Evolutionary conservation across 2,888 invertebrate genomes (phyloP).

Genomic region (Lymantria dispar): DNA sequence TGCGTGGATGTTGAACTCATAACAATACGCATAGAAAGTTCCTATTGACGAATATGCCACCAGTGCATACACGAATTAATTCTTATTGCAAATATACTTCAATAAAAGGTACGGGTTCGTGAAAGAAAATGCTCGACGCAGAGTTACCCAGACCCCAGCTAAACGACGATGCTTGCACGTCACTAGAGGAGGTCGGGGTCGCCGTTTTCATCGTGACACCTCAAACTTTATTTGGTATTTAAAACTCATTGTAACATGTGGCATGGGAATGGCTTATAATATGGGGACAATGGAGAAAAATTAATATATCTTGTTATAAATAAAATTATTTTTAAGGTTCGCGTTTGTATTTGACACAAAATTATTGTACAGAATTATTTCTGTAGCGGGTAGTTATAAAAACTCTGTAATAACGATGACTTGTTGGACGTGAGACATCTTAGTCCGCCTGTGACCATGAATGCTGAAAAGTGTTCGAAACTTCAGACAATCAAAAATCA

Average conservation of each 20-base stretch:
- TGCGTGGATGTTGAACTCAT: too few relatives aligned
- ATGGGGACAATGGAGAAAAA: not conserved
- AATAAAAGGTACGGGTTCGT: constrained; percentile 6
- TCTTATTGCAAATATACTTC: not conserved
- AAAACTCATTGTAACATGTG: not conserved
- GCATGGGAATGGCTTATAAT: not conserved
- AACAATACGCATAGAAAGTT: not conserved
- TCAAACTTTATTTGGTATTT: constrained; percentile 9
- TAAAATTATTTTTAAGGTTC: too few relatives aligned
- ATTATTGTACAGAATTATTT: too few relatives aligned
- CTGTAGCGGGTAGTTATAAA: too few relatives aligned
- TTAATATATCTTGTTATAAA: too few relatives aligned
- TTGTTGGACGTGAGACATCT: too few relatives aligned
- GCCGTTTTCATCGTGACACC: constrained; percentile 6
- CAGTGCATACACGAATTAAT: not conserved
- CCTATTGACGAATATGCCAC: not conserved
- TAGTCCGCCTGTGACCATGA: too few relatives aligned
- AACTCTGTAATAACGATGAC: too few relatives aligned
- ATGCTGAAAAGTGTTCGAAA: too few relatives aligned
- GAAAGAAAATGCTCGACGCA: not conserved
- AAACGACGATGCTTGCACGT: not conserved
- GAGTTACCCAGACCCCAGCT: not conserved
- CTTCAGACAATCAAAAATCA: too few relatives aligned
- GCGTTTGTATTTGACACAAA: too few relatives aligned
- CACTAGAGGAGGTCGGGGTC: constrained; percentile 1